phyloP scores from a whole-genome alignment of 37 sponge, comb jelly and placozoan genomes.

The Aplysina aerophoba region DNA sequence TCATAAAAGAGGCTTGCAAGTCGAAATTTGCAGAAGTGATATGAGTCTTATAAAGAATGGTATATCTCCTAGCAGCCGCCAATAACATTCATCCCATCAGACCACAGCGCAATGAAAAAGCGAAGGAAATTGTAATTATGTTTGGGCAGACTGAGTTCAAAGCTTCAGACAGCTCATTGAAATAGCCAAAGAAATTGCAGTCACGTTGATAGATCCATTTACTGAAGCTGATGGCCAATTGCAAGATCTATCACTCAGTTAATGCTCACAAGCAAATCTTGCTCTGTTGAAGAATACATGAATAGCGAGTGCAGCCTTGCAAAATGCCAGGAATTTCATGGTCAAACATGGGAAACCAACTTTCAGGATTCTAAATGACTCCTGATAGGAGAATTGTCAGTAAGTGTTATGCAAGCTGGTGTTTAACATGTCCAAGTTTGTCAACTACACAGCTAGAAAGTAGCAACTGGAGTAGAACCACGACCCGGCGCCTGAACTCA shows the following conservation, averaged over 20 bases:
- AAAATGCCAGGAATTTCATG: slow-evolving; percentile 3
- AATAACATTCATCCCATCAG: neutral
- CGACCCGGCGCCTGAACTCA: too few species aligned
- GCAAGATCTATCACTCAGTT: slow-evolving; percentile 15
- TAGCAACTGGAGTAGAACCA: too few species aligned
- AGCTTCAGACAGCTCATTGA: neutral
- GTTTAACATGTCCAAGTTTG: too few species aligned
- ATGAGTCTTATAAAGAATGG: slow-evolving; percentile 16
- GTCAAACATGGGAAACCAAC: slow-evolving; percentile 25
- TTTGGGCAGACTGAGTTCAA: slow-evolving; percentile 59
- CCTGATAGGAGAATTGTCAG: too few species aligned
- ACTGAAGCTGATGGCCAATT: slow-evolving; percentile 22
- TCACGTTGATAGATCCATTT: neutral
- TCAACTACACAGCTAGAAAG: too few species aligned
- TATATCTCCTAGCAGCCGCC: slow-evolving; percentile 10
- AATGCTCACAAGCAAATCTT: slow-evolving; percentile 6
- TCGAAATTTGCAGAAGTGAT: slow-evolving; percentile 28
- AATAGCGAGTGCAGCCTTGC: slow-evolving; percentile 18
- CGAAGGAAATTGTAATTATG: slow-evolving; percentile 49
- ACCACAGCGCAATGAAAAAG: slow-evolving; percentile 58
- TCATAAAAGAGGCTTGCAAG: slow-evolving; percentile 24
- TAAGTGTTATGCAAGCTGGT: too few species aligned
- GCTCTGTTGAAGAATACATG: slow-evolving; percentile 16
- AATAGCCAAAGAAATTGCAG: neutral
- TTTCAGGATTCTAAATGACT: too few species aligned